Evolutionary conservation across 2,888 invertebrate genomes (phyloP).

Genomic region (Thelaira solivaga): DNA sequence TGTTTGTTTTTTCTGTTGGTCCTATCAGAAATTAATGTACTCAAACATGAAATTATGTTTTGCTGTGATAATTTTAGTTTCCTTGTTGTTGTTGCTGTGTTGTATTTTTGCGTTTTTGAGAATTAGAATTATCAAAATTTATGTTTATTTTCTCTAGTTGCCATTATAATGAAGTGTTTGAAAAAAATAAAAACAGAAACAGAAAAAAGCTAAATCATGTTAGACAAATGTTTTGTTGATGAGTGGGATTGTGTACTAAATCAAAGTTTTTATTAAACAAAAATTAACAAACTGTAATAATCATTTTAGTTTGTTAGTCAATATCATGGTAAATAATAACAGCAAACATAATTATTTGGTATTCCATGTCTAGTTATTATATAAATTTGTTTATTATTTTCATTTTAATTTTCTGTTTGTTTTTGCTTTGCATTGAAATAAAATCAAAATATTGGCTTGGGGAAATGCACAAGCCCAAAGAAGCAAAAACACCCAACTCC

Average conservation of each 20-base stretch:
- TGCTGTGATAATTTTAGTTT: constrained; percentile 41
- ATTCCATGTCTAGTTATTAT: background rate
- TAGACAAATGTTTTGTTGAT: constrained; percentile 39
- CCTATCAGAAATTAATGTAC: constrained; percentile 45
- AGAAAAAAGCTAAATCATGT: constrained; percentile 62
- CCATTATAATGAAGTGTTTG: constrained; percentile 33
- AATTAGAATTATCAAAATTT: constrained; percentile 40
- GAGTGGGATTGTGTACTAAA: background rate
- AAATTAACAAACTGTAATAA: constrained; percentile 8
- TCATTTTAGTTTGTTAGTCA: constrained; percentile 19
- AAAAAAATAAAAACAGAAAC: too few species aligned
- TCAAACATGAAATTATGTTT: constrained; percentile 55
- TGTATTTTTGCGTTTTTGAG: constrained; percentile 24
- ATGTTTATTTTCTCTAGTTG: constrained; percentile 28
- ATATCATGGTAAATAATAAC: too few species aligned
- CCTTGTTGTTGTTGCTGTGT: too few species aligned
- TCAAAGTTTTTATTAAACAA: background rate
- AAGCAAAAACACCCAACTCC: too few species aligned
- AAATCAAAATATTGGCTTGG: constrained; percentile 7
- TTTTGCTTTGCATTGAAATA: background rate
- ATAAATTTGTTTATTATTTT: background rate
- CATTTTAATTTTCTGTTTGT: too few species aligned
- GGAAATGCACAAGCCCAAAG: too few species aligned
- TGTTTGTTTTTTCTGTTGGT: too few species aligned
- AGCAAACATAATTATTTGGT: background rate